Conservation (phyloP, 2,888 invertebrate genomes). For the Orthosia incerta region DNA sequence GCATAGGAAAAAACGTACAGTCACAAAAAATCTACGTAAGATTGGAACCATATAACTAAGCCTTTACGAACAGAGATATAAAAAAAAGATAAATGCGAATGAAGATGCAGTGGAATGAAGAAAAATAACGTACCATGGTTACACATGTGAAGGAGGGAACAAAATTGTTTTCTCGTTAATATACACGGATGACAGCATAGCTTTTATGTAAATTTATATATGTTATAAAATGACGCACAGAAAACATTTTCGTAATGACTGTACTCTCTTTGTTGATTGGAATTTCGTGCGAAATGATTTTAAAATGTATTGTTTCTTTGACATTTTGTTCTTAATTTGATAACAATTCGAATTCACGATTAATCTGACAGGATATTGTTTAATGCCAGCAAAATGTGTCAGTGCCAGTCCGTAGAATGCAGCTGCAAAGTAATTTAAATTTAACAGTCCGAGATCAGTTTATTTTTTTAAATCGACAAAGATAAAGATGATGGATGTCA, state of each 20-base stretch:
- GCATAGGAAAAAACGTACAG: neutral
- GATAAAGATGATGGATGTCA: no score
- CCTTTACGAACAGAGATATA: conserved; percentile 52
- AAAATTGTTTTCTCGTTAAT: conserved; percentile 74
- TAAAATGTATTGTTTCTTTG: conserved; percentile 6
- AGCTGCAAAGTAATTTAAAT: neutral
- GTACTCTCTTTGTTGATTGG: conserved; percentile 36
- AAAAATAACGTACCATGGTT: conserved; percentile 73
- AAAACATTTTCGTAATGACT: conserved; percentile 28
- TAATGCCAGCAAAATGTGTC: neutral
- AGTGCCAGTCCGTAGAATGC: neutral
- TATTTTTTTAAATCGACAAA: no score
- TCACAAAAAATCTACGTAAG: conserved; percentile 13
- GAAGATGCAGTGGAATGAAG: conserved; percentile 77
- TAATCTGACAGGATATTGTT: neutral
- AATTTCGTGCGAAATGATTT: conserved; percentile 28
- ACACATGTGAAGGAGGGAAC: conserved; percentile 65
- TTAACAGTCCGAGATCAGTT: neutral
- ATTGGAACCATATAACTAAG: conserved; percentile 28
- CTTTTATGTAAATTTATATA: conserved; percentile 29
- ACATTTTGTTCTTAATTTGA: conserved; percentile 8
- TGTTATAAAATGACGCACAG: conserved; percentile 31
- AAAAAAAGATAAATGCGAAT: conserved; percentile 74
- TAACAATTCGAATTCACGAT: neutral
- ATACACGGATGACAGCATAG: conserved; percentile 25